phyloP scores from a whole-genome alignment of 1,140 invertebrate species.

The Polypedilum pembai region DNA sequence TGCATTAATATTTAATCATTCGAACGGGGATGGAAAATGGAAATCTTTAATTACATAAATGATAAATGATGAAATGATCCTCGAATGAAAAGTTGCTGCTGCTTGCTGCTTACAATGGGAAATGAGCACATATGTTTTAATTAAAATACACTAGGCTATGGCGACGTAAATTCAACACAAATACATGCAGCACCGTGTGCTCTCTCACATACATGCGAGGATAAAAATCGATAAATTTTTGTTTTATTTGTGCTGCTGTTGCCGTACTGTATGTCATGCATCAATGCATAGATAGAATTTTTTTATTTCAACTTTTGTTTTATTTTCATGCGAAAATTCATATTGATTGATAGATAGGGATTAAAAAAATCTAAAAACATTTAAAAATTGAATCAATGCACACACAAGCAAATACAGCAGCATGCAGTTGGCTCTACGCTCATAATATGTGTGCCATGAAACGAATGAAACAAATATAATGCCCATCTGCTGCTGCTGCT shows the following conservation, averaged over 20 bases:
- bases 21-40: background rate
- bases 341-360: no score
- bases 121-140: slow-evolving; percentile 18
- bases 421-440: background rate
- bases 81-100: background rate
- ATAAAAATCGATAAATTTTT: background rate
- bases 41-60: background rate
- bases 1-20: slow-evolving; percentile 12
- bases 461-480: background rate
- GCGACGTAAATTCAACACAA: slow-evolving; percentile 27
- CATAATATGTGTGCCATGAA: background rate
- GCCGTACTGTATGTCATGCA: no score
- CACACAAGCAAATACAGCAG: background rate
- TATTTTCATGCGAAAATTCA: no score
- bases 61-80: slow-evolving; percentile 6
- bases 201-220: background rate
- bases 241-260: no score
- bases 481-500: background rate
- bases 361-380: no score
- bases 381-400: background rate
- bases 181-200: background rate
- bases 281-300: no score
- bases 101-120: background rate
- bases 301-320: no score
- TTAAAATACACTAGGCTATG: slow-evolving; percentile 7